Percentiles rank a stretch among this genome's conserved stretches.
These are phyloP conservation scores for Orthosia incerta DNA, from an alignment of 2,888 invertebrate species.

Conservation along the genomic window DNA sequence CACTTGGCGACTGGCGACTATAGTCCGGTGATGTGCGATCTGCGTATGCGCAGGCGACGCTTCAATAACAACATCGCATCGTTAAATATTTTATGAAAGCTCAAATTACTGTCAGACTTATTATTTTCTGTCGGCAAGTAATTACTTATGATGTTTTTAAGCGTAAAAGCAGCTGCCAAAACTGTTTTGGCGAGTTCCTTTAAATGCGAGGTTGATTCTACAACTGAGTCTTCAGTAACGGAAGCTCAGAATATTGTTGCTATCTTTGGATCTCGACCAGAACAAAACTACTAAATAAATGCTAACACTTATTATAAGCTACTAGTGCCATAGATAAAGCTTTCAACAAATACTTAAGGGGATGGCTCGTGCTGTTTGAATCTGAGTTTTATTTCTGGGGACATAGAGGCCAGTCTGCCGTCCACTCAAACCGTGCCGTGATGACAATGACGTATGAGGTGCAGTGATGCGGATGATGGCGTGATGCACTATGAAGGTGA, in stretches of 20 bases:
- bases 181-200: conserved; percentile 22
- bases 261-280: conserved; percentile 28
- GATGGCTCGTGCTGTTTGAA: conserved; percentile 27
- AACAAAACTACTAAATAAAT: conserved; percentile 28
- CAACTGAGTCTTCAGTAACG: background rate
- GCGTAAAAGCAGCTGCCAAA: conserved; percentile 46
- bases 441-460: conserved; percentile 85
- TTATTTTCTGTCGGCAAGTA: conserved; percentile 43
- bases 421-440: conserved; percentile 87
- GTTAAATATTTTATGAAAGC: conserved; percentile 66
- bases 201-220: conserved; percentile 25
- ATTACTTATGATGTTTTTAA: conserved; percentile 38
- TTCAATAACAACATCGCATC: conserved; percentile 41
- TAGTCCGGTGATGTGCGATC: conserved; percentile 55
- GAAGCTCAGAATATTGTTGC: conserved; percentile 25
- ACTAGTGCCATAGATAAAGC: conserved; percentile 38
- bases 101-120: conserved; percentile 43
- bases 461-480: conserved; percentile 89
- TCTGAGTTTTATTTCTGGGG: conserved; percentile 30
- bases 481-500: conserved; percentile 74
- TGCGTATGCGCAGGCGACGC: conserved; percentile 59
- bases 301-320: conserved; percentile 26
- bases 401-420: conserved; percentile 79
- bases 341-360: conserved; percentile 55
- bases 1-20: conserved; percentile 85